Evolutionary conservation across 2,797 vertebrate species (phyloP), one percentile per base, ranked within the genome.

Genomic region (Smutsia gigantea): DNA sequence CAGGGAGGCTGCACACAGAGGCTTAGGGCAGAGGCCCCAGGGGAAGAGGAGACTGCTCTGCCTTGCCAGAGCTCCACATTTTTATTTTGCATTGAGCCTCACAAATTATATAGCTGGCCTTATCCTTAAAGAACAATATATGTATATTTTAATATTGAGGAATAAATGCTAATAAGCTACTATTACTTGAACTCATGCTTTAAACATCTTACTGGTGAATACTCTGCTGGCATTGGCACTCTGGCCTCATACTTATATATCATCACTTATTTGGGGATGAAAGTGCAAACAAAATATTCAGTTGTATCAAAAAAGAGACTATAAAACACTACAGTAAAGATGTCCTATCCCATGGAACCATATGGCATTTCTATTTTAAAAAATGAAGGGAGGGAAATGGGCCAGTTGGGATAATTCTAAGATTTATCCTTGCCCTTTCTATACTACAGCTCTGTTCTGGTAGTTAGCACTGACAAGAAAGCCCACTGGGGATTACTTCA

Each of bases 281-380:
- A 86, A 95, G 15, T 49, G 11, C 49, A 95, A 95, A 94, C n/a
- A 85, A 46, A 93, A 94, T 94, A 59, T 53, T 75, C 59, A 84
- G 39, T 66, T 64, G 18, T 93, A 87, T 88, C 68, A 77, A 86
- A 88, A 95, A 95, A 90, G 9, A 89, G 27, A 69, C 51, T 84
- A 87, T 87, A 46, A 42, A 84, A 66, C 31, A 87, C 29, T 53
- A 23, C 14, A 88, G 15, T 97, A 63, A 95, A 94, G 59, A 86
- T 91, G 57, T 63, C 61, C 53, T 96, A 96, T 97, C 91, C 51
- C 68, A 87, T 55, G 17, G 42, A 96, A 72, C 79, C 85, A 95
- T 91, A 95, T 93, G 85, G 66, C 13, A 87, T 94, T 93, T 91
- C 81, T 89, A 71, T 97, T 96, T 93, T 75, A 37, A 84, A 97